These are phyloP conservation scores for Poecilus cupreus DNA, from an alignment of 2,888 invertebrate species.

Conservation along the genomic window DNA sequence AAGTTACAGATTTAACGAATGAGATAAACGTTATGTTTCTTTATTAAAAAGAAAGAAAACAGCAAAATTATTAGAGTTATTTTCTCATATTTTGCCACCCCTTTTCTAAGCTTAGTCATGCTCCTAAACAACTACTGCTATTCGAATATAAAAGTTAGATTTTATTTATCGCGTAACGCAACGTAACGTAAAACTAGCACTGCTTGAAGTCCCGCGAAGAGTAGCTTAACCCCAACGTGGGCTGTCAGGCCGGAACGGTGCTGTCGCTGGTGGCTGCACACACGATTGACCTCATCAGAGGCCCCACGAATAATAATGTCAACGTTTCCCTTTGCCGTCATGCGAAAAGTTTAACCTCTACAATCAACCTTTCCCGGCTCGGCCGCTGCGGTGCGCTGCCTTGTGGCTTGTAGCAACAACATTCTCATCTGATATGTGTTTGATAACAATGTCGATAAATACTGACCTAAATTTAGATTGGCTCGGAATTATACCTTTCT, in stretches of 20 bases:
- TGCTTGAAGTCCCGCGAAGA: neutral
- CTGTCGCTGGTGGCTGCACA: neutral
- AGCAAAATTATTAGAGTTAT: too few species aligned
- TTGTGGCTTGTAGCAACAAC: neutral
- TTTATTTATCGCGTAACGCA: too few species aligned
- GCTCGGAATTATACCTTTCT: conserved; percentile 51
- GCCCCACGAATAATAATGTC: conserved; percentile 50
- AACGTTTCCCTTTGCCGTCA: conserved; percentile 26
- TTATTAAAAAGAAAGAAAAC: too few species aligned
- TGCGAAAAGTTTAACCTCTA: conserved; percentile 34
- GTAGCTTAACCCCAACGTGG: neutral
- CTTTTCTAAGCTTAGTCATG: too few species aligned
- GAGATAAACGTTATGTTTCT: too few species aligned
- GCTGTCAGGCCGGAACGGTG: neutral
- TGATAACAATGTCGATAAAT: conserved; percentile 57
- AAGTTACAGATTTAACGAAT: too few species aligned
- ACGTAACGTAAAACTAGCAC: too few species aligned
- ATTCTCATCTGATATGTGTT: conserved; percentile 50
- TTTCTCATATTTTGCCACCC: too few species aligned
- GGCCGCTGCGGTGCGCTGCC: neutral
- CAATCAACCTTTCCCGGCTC: conserved; percentile 26
- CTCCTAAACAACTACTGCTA: too few species aligned
- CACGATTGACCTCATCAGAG: conserved; percentile 56
- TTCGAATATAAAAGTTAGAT: too few species aligned
- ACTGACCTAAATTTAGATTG: conserved; percentile 53